Base-by-base conservation (phyloP, 2,888 invertebrate genomes). In the Pammene aurita region DNA sequence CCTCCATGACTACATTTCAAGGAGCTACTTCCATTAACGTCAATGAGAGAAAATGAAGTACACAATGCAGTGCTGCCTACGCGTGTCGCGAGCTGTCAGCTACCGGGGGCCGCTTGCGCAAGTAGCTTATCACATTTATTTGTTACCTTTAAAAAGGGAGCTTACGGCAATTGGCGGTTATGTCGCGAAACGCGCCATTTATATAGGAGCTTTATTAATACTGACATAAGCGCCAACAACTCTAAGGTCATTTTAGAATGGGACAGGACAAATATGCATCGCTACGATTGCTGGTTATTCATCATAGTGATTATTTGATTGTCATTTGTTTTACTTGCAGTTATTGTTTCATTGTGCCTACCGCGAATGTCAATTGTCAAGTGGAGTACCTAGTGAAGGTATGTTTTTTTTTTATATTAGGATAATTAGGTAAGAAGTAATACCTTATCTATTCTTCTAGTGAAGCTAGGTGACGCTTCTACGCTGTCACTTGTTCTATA, bases 1-100 rank as follows among this genome's bases (percentile, higher is more conserved):
- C 71, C 75, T 77, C 74, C 73, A 76, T 88, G 86, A 90, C 86
- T 85, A 86, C 34, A 88, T 87, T 83, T 81, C 78, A 79, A 81
- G 77, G 86, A 89, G 86, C 88, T 83, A 75, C 78, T 78, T 79
- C 78, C 79, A 73, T 69, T 48, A 38, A 41, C 52, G 84, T 86
- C 81, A 89, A 87, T 85, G 80, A 81, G 79, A 86, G 87, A 84
- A 86, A 87, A 89, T 88, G 87, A 89, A 88, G 84, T 86, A 85
- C 77, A 90, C 87, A 90, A 90, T 87, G 82, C 81, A 41, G n/a
- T 75, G 79, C 78, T 87, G 84, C 84, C 87, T 86, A 86, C 89
- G 81, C 80, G 80, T 79, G 80, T 83, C 82, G 76, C 80, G 76
- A 83, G 78, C 84, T 88, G 87, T 84, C 88, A 82, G 90, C 91